Percentiles rank a stretch among this genome's conserved stretches.
phyloP scores from a whole-genome alignment of 2,113 vertebrate genomes.

The Lasiurus borealis region DNA sequence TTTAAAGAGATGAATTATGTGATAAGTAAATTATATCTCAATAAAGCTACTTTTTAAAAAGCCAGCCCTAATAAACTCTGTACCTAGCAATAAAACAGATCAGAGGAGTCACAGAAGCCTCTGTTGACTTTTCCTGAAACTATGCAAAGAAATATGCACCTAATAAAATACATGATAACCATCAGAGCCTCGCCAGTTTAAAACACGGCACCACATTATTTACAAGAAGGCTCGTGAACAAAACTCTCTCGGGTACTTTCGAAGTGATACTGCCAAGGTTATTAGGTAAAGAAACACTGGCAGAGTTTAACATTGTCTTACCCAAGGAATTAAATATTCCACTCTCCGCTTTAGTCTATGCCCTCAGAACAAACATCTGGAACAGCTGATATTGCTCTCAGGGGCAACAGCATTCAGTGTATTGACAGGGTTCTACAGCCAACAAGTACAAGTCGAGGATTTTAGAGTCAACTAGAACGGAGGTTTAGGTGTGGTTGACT shows the following conservation, averaged over 20 bases:
- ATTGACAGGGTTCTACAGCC: conserved; percentile 26
- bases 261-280: background rate
- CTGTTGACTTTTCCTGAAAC: conserved; percentile 58
- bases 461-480: conserved; percentile 30
- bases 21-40: conserved; percentile 45
- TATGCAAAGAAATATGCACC: conserved; percentile 53
- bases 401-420: conserved; percentile 21
- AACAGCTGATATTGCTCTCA: conserved; percentile 20
- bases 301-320: conserved; percentile 16
- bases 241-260: conserved; percentile 24
- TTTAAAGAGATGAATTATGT: background rate
- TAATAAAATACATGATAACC: conserved; percentile 58
- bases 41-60: conserved; percentile 35
- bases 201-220: conserved; percentile 50
- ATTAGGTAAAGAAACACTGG: background rate
- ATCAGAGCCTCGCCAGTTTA: conserved; percentile 40
- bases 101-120: conserved; percentile 31
- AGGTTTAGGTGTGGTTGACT: background rate
- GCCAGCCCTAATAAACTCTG: conserved; percentile 35
- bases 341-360: conserved; percentile 61
- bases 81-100: conserved; percentile 48
- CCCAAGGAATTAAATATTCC: conserved; percentile 51
- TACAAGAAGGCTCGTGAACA: conserved; percentile 21
- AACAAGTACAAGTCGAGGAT: conserved; percentile 49
- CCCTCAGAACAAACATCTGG: conserved; percentile 54